Conservation (phyloP, 2,113 vertebrate species). For the Brachypteracias leptosomus region DNA sequence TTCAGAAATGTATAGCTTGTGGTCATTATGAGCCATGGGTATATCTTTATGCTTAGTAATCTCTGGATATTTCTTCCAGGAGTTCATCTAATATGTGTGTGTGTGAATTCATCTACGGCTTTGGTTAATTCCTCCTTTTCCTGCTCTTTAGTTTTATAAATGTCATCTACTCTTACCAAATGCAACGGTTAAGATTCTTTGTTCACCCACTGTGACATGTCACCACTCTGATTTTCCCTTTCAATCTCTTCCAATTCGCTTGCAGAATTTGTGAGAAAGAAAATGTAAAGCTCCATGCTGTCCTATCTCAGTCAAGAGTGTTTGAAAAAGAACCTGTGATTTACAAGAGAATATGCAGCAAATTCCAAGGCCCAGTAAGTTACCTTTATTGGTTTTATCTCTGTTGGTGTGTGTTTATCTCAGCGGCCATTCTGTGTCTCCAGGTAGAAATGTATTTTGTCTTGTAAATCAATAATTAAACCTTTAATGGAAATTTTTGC, state of each 20-base stretch:
- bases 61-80: neutral
- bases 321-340: neutral
- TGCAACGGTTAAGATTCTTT: neutral
- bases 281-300: neutral
- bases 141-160: neutral
- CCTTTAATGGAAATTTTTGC: neutral
- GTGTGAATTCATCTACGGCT: neutral
- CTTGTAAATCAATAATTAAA: neutral
- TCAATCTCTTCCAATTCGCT: neutral
- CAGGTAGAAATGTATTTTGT: neutral
- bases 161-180: neutral
- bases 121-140: neutral
- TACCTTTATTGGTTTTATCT: neutral
- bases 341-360: neutral
- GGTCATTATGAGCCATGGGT: fast-evolving
- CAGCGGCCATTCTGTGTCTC: neutral
- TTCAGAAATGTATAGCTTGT: neutral
- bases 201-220: neutral
- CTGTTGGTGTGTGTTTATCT: neutral
- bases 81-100: neutral
- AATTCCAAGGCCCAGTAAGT: neutral
- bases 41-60: neutral
- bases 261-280: neutral
- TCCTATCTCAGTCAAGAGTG: neutral
- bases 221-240: neutral